These are phyloP conservation scores for Percopsis omiscomaycus DNA, from an alignment of 2,797 vertebrate species.

Conservation along the genomic window DNA sequence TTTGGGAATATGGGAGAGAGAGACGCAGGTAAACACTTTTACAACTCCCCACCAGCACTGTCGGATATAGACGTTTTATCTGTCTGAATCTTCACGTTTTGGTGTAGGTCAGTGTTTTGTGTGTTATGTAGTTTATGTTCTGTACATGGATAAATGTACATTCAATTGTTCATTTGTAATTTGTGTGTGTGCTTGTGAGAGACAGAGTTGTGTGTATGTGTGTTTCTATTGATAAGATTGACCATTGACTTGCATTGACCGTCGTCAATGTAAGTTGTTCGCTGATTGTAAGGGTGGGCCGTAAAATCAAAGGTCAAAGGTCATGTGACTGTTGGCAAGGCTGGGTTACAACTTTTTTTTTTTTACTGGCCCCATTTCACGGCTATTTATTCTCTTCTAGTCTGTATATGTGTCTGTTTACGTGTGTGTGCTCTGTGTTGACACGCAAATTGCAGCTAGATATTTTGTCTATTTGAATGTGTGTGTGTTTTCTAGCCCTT, in stretches of 20 bases:
- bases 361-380: conserved; percentile 16
- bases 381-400: conserved; percentile 36
- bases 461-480: conserved; percentile 4
- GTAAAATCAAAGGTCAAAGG: conserved; percentile 55
- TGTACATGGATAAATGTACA: background rate
- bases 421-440: conserved; percentile 15
- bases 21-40: too few species aligned
- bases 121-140: background rate
- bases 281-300: too few species aligned
- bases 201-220: conserved; percentile 1
- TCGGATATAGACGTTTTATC: too few species aligned
- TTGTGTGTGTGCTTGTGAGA: background rate
- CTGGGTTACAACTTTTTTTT: conserved; percentile 19
- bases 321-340: conserved; percentile 38
- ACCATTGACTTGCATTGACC: too few species aligned
- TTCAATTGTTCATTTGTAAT: too few species aligned
- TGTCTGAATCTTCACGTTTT: background rate
- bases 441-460: background rate
- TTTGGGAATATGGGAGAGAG: too few species aligned
- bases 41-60: too few species aligned
- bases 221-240: conserved; percentile 16
- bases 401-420: conserved; percentile 8
- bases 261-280: background rate
- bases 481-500: conserved; percentile 36
- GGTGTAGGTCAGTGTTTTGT: background rate